phyloP scores from a whole-genome alignment of 2,113 vertebrate genomes.

The Australoheros scitulus region DNA sequence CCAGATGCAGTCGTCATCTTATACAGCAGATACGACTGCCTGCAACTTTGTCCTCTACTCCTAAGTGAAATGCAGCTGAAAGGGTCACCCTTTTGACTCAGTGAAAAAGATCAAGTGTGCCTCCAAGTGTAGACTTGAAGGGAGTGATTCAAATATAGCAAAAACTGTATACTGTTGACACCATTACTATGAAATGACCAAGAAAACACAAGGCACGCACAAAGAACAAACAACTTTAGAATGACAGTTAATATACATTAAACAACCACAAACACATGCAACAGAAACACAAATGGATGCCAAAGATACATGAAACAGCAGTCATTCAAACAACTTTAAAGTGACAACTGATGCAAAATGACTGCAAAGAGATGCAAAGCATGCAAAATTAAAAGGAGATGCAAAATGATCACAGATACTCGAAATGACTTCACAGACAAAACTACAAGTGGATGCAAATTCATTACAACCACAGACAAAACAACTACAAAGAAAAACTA shows the following conservation, averaged over 20 bases:
- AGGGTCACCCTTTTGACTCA: neutral
- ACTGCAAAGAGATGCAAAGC: neutral
- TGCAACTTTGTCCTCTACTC: neutral
- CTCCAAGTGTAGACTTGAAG: neutral
- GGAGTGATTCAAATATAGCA: neutral
- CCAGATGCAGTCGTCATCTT: neutral
- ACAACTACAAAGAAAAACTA: neutral
- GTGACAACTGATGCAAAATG: neutral
- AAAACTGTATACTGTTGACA: neutral
- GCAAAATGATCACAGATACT: neutral
- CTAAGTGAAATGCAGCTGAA: neutral
- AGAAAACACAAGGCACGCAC: neutral
- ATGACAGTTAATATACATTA: neutral
- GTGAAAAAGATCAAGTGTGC: neutral
- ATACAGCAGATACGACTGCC: neutral
- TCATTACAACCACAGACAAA: neutral
- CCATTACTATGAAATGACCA: neutral
- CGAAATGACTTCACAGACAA: neutral
- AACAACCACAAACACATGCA: neutral
- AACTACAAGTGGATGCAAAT: neutral
- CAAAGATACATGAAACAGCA: neutral
- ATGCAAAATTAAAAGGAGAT: neutral
- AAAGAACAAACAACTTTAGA: neutral
- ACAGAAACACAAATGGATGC: too few relatives aligned
- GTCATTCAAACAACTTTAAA: neutral